A percentile compares a stretch with the other conserved stretches of the same genome.
phyloP scores from a whole-genome alignment of 2,797 vertebrate species.

The Eleutherodactylus coqui region DNA sequence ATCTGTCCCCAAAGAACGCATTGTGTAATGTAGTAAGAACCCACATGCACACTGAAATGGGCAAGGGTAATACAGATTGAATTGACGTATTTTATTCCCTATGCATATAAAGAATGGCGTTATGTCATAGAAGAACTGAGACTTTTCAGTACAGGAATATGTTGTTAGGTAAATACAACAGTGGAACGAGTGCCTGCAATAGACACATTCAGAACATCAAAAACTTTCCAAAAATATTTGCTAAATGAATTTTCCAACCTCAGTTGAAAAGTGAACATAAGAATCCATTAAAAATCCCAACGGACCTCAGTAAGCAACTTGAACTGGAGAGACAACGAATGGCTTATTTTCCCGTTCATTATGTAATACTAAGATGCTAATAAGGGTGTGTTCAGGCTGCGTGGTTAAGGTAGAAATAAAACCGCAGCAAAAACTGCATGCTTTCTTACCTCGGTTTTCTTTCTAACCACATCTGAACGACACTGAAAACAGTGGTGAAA shows the following conservation, averaged over 20 bases:
- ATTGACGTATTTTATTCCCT: slow-evolving; percentile 29
- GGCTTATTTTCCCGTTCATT: too few relatives aligned
- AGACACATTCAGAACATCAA: neutral
- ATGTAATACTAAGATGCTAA: too few relatives aligned
- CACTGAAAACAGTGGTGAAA: too few relatives aligned
- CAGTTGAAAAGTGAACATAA: neutral
- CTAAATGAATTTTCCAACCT: neutral
- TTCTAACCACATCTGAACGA: too few relatives aligned
- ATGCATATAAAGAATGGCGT: neutral
- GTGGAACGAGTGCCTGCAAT: neutral
- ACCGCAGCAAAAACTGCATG: too few relatives aligned
- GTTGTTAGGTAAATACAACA: neutral
- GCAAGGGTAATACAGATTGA: slow-evolving; percentile 26
- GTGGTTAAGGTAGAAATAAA: too few relatives aligned
- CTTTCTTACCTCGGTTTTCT: too few relatives aligned
- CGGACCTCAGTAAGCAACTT: neutral
- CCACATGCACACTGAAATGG: slow-evolving; percentile 14
- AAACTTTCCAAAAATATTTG: neutral
- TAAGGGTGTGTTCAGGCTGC: too few relatives aligned
- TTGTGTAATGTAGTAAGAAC: slow-evolving; percentile 30
- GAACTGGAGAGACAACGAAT: too few relatives aligned
- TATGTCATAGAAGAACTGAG: too few relatives aligned
- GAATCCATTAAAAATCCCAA: neutral
- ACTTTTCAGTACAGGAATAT: neutral
- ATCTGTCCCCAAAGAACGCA: slow-evolving; percentile 33